Conservation (phyloP, 2,888 invertebrate genomes). For the Tetranychus piercei region DNA sequence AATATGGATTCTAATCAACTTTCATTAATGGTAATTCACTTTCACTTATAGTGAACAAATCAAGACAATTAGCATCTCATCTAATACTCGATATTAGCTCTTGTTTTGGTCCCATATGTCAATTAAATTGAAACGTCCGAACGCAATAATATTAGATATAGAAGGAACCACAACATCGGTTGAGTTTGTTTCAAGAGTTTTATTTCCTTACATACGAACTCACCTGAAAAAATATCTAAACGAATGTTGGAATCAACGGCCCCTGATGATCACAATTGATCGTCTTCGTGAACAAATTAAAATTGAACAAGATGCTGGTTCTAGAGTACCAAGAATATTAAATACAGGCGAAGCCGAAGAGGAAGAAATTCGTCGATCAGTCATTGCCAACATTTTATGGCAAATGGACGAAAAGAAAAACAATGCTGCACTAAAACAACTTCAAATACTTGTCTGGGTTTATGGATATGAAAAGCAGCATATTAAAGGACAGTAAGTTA, state of each 20-base stretch:
- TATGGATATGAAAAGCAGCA: conserved; percentile 19
- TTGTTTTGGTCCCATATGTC: background rate
- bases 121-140: conserved; percentile 8
- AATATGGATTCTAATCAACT: too few species aligned
- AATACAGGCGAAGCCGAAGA: background rate
- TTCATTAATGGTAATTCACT: too few species aligned
- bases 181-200: conserved; percentile 12
- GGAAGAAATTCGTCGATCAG: conserved; percentile 10
- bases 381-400: conserved; percentile 13
- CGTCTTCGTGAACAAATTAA: conserved; percentile 10
- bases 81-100: too few species aligned
- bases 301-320: background rate
- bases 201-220: conserved; percentile 18
- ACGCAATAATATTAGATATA: conserved; percentile 20
- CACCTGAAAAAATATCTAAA: conserved; percentile 16
- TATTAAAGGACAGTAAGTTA: conserved; percentile 15
- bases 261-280: conserved; percentile 11
- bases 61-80: too few species aligned
- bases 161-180: conserved; percentile 22
- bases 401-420: conserved; percentile 13
- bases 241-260: conserved; percentile 8
- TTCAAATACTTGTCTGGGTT: conserved; percentile 21
- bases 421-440: conserved; percentile 14
- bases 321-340: background rate
- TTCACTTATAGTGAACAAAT: too few species aligned